Percentiles rank a stretch among this genome's conserved stretches.
phyloP scores from a whole-genome alignment of 2,113 vertebrate genomes.

The Turdus rufiventris region DNA sequence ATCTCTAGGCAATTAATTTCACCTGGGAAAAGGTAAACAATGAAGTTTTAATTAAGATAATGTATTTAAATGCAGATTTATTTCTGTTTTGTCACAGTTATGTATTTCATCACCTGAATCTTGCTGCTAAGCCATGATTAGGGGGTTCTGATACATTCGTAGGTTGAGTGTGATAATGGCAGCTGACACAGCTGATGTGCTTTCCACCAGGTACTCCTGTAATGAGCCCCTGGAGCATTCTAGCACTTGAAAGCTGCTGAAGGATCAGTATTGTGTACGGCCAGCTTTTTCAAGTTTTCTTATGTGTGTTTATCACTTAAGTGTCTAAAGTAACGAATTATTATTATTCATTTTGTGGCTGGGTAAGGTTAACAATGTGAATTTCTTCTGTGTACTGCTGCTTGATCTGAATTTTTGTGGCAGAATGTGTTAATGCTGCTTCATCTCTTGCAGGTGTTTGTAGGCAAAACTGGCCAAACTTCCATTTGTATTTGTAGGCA shows the following conservation, averaged over 20 bases:
- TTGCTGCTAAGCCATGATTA: neutral
- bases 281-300: neutral
- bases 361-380: neutral
- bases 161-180: neutral
- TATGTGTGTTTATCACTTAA: rapidly evolving
- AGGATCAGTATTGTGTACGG: neutral
- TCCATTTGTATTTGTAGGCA: neutral
- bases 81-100: neutral
- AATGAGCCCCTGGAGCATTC: neutral
- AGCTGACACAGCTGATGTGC: neutral
- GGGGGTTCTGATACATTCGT: neutral
- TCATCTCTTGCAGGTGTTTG: neutral
- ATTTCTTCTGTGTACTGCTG: neutral
- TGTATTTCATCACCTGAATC: neutral
- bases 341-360: rapidly evolving
- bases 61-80: neutral
- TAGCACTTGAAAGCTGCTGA: neutral
- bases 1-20: neutral
- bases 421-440: neutral
- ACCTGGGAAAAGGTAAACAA: neutral
- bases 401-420: neutral
- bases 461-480: neutral
- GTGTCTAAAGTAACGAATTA: rapidly evolving
- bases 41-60: neutral
- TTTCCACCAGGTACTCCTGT: neutral